Evolutionary conservation across 2,797 vertebrate species (phyloP).

Genomic region (Enoplosus armatus): DNA sequence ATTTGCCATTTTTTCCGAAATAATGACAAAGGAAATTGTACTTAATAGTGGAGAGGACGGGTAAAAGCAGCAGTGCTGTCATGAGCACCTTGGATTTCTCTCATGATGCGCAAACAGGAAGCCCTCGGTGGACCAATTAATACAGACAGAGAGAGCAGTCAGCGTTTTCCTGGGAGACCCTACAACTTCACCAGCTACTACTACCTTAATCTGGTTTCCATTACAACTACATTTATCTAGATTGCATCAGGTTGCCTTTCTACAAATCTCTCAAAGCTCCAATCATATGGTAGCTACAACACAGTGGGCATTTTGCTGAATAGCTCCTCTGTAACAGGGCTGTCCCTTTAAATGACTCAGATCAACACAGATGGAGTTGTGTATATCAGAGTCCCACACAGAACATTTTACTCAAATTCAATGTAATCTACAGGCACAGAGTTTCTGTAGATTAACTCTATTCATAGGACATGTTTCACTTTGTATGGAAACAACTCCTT

Average conservation of each 20-base stretch:
- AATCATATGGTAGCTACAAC: slow-evolving; percentile 56
- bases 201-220: slow-evolving; percentile 83
- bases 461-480: slow-evolving; percentile 14
- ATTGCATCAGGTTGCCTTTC: slow-evolving; percentile 88
- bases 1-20: slow-evolving; percentile 18
- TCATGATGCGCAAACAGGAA: slow-evolving; percentile 82
- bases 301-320: slow-evolving; percentile 68
- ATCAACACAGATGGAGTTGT: slow-evolving; percentile 37
- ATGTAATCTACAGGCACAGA: neutral
- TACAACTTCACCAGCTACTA: slow-evolving; percentile 82
- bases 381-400: neutral
- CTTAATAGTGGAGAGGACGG: slow-evolving; percentile 41
- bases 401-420: slow-evolving; percentile 10
- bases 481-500: slow-evolving; percentile 32
- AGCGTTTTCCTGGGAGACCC: slow-evolving; percentile 88
- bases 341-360: slow-evolving; percentile 58
- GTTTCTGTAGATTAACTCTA: neutral
- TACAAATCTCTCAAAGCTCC: slow-evolving; percentile 71
- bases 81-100: slow-evolving; percentile 79
- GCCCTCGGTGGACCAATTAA: slow-evolving; percentile 88
- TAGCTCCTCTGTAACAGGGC: slow-evolving; percentile 40
- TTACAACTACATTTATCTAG: slow-evolving; percentile 85
- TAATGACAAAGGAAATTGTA: slow-evolving; percentile 55
- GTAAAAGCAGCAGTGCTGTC: slow-evolving; percentile 57
- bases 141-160: slow-evolving; percentile 82